phyloP scores from a whole-genome alignment of 2,888 invertebrate genomes.

The Lucinisca nassula region DNA sequence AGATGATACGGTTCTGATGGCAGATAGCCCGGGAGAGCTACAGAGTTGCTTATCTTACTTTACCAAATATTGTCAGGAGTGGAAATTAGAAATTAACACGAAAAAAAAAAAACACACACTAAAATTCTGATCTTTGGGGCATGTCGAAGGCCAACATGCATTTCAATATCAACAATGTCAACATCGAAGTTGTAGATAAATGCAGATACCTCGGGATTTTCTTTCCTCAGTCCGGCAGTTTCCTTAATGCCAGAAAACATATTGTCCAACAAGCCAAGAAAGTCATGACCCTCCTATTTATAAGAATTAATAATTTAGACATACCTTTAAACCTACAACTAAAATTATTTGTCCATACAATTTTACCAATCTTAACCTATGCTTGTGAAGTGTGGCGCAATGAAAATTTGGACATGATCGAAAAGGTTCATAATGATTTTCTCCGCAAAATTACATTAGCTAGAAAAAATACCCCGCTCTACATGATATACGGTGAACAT shows the following conservation, averaged over 20 bases:
- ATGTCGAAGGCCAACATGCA: background rate
- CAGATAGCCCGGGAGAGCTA: background rate
- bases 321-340: background rate
- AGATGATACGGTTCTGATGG: conserved; percentile 38
- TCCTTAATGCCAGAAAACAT: conserved; percentile 25
- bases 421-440: conserved; percentile 16
- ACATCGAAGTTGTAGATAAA: background rate
- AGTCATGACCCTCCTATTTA: background rate
- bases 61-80: background rate
- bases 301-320: background rate
- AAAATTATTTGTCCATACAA: conserved; percentile 18
- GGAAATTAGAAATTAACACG: conserved; percentile 36
- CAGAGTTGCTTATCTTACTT: conserved; percentile 12
- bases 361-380: conserved; percentile 36
- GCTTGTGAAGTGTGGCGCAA: conserved; percentile 35
- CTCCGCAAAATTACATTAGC: background rate
- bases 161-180: background rate
- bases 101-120: no score
- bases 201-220: conserved; percentile 19
- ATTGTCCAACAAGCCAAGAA: conserved; percentile 8
- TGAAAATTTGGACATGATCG: conserved; percentile 24
- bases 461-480: conserved; percentile 20
- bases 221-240: conserved; percentile 5
- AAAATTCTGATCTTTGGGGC: conserved; percentile 25
- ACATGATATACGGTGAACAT: conserved; percentile 28